These are phyloP conservation scores for Pseudomyrmex pallidus DNA, from an alignment of 1,140 invertebrate genomes.

Conservation along the genomic window DNA sequence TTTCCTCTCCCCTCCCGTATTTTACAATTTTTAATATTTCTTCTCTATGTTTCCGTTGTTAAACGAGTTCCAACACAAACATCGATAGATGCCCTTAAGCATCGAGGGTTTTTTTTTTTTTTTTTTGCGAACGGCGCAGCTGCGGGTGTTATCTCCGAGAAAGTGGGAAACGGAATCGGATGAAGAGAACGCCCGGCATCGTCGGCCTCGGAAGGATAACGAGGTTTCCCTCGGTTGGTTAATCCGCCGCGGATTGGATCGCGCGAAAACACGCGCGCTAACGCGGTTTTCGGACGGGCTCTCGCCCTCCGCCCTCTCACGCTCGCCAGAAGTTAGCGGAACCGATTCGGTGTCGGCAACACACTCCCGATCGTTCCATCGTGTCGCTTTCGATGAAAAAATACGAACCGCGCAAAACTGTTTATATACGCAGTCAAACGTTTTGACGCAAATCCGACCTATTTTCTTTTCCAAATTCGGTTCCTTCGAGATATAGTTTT, in stretches of 20 bases:
- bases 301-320: conserved; percentile 39
- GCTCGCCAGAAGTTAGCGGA: conserved; percentile 36
- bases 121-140: conserved; percentile 30
- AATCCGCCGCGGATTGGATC: conserved; percentile 77
- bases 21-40: background rate
- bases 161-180: conserved; percentile 68
- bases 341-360: conserved; percentile 49
- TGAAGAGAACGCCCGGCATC: conserved; percentile 75
- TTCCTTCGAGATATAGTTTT: background rate
- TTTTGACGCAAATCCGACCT: conserved; percentile 4
- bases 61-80: too few species aligned
- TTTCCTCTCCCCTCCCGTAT: background rate
- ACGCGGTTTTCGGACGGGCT: conserved; percentile 69
- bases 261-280: conserved; percentile 77
- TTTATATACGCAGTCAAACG: background rate
- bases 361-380: conserved; percentile 66
- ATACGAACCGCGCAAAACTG: background rate
- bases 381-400: conserved; percentile 57
- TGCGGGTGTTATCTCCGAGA: conserved; percentile 65
- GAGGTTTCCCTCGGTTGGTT: conserved; percentile 75
- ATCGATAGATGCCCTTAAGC: too few species aligned
- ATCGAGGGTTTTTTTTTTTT: too few species aligned
- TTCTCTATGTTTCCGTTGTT: background rate
- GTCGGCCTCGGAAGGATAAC: conserved; percentile 71
- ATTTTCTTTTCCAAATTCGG: background rate